Percentiles rank a stretch among this genome's conserved stretches.
Conservation (phyloP, 2,797 vertebrate species). For the Toxotes lorentzi region DNA sequence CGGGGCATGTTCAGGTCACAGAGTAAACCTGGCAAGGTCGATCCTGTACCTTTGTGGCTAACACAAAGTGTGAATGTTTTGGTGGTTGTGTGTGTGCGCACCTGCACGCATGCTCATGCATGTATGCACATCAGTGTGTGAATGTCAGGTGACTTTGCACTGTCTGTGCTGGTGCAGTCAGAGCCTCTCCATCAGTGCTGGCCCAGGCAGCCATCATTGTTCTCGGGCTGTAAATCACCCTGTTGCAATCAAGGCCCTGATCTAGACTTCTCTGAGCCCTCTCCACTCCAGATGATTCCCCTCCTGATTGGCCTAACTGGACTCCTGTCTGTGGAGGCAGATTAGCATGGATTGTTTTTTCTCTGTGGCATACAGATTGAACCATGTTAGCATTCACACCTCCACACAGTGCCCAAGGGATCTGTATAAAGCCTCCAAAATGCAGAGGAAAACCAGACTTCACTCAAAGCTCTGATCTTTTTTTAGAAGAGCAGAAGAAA, state of each 20-base stretch:
- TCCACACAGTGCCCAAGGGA: slow-evolving; percentile 37
- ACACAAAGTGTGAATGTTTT: slow-evolving; percentile 38
- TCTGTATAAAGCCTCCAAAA: slow-evolving; percentile 42
- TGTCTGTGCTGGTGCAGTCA: slow-evolving; percentile 63
- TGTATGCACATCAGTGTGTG: slow-evolving; percentile 59
- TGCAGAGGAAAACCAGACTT: slow-evolving; percentile 36
- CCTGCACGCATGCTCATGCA: slow-evolving; percentile 39
- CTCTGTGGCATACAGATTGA: slow-evolving; percentile 82
- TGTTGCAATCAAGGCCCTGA: slow-evolving; percentile 85
- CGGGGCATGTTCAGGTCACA: slow-evolving; percentile 62
- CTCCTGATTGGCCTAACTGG: slow-evolving; percentile 88
- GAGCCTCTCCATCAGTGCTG: slow-evolving; percentile 78
- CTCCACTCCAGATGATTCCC: slow-evolving; percentile 86
- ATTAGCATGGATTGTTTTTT: slow-evolving; percentile 88
- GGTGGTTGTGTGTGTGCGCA: not conserved
- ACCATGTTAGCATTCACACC: slow-evolving; percentile 80
- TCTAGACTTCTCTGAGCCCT: slow-evolving; percentile 78
- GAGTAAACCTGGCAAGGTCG: slow-evolving; percentile 56
- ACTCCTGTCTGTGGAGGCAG: slow-evolving; percentile 84
- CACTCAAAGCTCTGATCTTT: slow-evolving; percentile 42
- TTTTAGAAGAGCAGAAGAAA: slow-evolving; percentile 4
- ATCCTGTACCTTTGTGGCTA: slow-evolving; percentile 42
- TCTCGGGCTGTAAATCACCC: slow-evolving; percentile 85
- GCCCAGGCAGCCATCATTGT: slow-evolving; percentile 83
- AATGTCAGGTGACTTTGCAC: slow-evolving; percentile 73